phyloP scores from a whole-genome alignment of 2,888 invertebrate species.

The Torymus texanus region DNA sequence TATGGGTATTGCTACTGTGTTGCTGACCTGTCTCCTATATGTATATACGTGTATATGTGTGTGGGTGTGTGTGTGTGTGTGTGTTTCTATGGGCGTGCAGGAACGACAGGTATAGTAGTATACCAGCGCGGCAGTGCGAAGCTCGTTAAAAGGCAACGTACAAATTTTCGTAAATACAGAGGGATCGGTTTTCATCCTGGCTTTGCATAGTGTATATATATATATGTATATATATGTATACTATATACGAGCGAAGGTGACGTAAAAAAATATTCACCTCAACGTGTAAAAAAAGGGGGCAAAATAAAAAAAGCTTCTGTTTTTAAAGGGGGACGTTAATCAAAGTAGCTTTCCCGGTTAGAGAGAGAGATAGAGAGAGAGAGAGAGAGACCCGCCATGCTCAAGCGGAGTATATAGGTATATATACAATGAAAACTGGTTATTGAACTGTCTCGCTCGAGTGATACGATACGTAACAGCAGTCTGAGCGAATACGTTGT shows the following conservation, averaged over 20 bases:
- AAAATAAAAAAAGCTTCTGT: slow-evolving; percentile 51
- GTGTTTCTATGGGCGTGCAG: too few species aligned
- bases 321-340: slow-evolving; percentile 55
- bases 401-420: neutral
- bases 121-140: neutral
- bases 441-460: slow-evolving; percentile 57
- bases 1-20: too few species aligned
- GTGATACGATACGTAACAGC: slow-evolving; percentile 47
- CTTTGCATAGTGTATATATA: too few species aligned
- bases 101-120: neutral
- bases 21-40: too few species aligned
- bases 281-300: slow-evolving; percentile 27
- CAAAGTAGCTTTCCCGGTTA: slow-evolving; percentile 51
- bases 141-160: slow-evolving; percentile 33
- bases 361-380: neutral
- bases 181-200: slow-evolving; percentile 30
- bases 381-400: slow-evolving; percentile 23
- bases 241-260: neutral
- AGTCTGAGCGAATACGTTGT: neutral
- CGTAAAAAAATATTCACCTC: slow-evolving; percentile 49
- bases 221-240: neutral
- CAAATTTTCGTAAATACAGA: slow-evolving; percentile 48
- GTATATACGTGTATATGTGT: too few species aligned
- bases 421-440: slow-evolving; percentile 56
- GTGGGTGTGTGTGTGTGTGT: too few species aligned